Percentiles rank a stretch among this genome's conserved stretches.
phyloP scores from a whole-genome alignment of 2,888 invertebrate species.

The Drosophila mercatorum region DNA sequence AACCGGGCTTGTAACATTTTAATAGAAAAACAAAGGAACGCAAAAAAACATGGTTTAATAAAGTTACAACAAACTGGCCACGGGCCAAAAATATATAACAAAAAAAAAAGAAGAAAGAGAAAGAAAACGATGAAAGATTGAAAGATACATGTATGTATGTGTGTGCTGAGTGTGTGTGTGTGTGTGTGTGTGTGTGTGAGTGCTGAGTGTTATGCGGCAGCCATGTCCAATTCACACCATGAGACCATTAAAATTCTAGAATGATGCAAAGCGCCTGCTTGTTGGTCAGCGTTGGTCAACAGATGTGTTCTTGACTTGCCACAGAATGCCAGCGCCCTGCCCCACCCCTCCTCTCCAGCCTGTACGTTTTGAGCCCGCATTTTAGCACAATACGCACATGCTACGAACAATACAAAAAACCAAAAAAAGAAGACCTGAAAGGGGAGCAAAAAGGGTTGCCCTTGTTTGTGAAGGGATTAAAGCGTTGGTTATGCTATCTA shows the following conservation, averaged over 20 bases:
- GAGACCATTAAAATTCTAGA: conserved; percentile 60
- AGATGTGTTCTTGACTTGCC: conserved; percentile 60
- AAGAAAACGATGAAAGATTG: conserved; percentile 7
- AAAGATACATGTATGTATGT: conserved; percentile 24
- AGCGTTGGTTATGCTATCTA: conserved; percentile 44
- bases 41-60: conserved; percentile 52
- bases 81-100: conserved; percentile 35
- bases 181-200: conserved; percentile 14
- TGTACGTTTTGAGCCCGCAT: conserved; percentile 53
- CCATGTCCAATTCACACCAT: conserved; percentile 60
- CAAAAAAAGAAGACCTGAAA: neutral
- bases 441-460: conserved; percentile 30
- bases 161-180: conserved; percentile 25
- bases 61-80: conserved; percentile 56
- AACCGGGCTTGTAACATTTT: conserved; percentile 36
- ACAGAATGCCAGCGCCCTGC: conserved; percentile 18
- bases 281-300: conserved; percentile 50
- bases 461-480: conserved; percentile 59
- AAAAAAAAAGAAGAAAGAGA: neutral
- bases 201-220: conserved; percentile 41
- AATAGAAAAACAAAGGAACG: conserved; percentile 52
- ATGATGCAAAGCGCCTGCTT: conserved; percentile 42
- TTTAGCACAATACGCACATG: conserved; percentile 46
- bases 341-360: neutral
- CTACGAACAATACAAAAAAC: conserved; percentile 18